These are phyloP conservation scores for Enteromius thamalakanensis DNA, from an alignment of 2,797 vertebrate genomes.

Conservation along the genomic window DNA sequence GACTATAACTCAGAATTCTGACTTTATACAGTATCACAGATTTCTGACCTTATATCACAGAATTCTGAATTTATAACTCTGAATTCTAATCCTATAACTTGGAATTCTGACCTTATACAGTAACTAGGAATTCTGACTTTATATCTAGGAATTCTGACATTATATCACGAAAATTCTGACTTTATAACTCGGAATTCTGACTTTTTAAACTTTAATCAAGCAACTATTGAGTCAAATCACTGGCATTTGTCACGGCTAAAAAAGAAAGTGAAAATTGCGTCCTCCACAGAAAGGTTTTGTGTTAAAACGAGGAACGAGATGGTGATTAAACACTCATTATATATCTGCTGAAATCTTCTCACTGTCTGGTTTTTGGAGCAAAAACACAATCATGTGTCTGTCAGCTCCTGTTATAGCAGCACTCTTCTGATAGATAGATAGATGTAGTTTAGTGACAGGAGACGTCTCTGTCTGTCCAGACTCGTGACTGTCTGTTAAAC, in stretches of 20 bases:
- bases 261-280: not conserved
- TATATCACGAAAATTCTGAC: too few relatives aligned
- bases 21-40: too few relatives aligned
- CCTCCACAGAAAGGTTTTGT: not conserved
- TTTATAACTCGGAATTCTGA: too few relatives aligned
- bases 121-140: too few relatives aligned
- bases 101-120: too few relatives aligned
- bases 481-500: constrained; percentile 7
- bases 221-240: not conserved
- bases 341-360: not conserved
- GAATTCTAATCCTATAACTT: too few relatives aligned
- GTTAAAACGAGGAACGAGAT: not conserved
- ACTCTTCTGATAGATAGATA: not conserved
- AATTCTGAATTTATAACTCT: too few relatives aligned
- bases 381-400: not conserved
- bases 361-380: not conserved
- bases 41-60: too few relatives aligned
- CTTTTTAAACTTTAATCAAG: not conserved
- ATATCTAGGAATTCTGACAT: too few relatives aligned
- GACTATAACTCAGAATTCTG: too few relatives aligned
- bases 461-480: constrained; percentile 4
- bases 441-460: not conserved
- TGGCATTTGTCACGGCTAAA: not conserved
- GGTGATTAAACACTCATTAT: not conserved
- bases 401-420: not conserved